Evolutionary conservation across 37 sponge, comb jelly and placozoan genomes (phyloP), one percentile per base, ranked within the genome.

Genomic region (Tethya wilhelma): DNA sequence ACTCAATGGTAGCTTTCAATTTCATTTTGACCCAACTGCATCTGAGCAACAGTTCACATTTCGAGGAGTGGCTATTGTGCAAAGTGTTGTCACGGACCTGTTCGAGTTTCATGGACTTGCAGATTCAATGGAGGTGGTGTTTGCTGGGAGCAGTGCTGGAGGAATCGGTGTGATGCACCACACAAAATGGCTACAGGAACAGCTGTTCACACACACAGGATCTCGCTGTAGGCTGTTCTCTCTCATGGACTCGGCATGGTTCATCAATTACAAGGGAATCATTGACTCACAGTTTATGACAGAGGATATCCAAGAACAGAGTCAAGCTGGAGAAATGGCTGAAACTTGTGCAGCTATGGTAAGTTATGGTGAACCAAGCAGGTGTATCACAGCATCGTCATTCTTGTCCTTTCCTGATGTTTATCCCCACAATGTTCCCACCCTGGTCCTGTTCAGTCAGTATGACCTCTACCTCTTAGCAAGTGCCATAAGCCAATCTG

Each of bases 101-200:
- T 7, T 59, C 1, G 44, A 30, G 17, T 23, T 8, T 4, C 77
- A 88, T 39, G 44, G 59, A 22, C 69, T 93, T 25, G 28, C 31
- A 1, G 12, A 56, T 0, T 74, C 89, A 0, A 9, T 28, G 31
- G 59, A 78, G 63, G 86, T 94, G 44, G 25, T 94, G 1, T 62
- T 94, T 14, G 85, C 79, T 2, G 95, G 95, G 0, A 74, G 78
- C 79, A 90, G 91, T 85, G 95, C 91, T 29, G 95, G 95, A 17
- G 95, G 95, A 55, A 38, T 90, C 0, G 95, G 91, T 4, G 78
- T 71, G 0, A 28, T 90, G 64, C 84, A 79, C 44, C 85, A 87
- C 28, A 86, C 89, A 5, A 32, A 75, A 26, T 90, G 91, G 86
- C 31, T 90, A 41, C 29, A 66, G 23, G 40, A 69, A 1, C 14